Evolutionary conservation across 2,888 invertebrate genomes (phyloP).

Genomic region (Ichneumoninae sp.): DNA sequence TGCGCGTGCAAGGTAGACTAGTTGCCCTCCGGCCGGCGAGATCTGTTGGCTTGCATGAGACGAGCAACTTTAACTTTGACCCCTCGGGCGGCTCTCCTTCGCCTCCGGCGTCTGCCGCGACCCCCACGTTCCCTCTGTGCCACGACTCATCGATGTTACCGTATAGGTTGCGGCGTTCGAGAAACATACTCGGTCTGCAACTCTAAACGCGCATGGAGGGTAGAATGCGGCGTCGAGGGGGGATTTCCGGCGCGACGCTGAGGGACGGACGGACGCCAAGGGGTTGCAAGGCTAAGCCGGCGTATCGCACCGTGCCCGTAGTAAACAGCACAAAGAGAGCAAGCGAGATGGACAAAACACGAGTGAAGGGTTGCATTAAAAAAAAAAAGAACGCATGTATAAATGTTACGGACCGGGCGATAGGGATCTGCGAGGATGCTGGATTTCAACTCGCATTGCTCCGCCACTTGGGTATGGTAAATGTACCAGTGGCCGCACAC

Average conservation of each 20-base stretch:
- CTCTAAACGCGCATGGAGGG: slow-evolving; percentile 19
- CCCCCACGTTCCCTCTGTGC: slow-evolving; percentile 20
- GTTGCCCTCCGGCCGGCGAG: too few relatives aligned
- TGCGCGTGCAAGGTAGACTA: too few relatives aligned
- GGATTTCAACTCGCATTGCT: slow-evolving; percentile 27
- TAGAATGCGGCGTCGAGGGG: slow-evolving; percentile 2
- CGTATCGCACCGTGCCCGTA: slow-evolving; percentile 18
- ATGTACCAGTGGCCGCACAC: too few relatives aligned
- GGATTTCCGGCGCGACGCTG: slow-evolving; percentile 39
- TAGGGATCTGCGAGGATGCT: slow-evolving; percentile 29
- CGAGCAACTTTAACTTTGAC: slow-evolving; percentile 55
- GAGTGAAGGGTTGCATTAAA: slow-evolving; percentile 1
- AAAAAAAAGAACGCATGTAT: slow-evolving; percentile 17
- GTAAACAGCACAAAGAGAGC: slow-evolving; percentile 41
- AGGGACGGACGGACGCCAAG: neutral
- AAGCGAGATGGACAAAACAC: slow-evolving; percentile 39
- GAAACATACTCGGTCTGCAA: slow-evolving; percentile 18
- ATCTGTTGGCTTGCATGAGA: slow-evolving; percentile 2
- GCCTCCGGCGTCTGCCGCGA: slow-evolving; percentile 20
- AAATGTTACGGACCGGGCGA: slow-evolving; percentile 39
- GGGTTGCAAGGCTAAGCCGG: slow-evolving; percentile 34
- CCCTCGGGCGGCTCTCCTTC: slow-evolving; percentile 38
- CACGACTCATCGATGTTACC: slow-evolving; percentile 25
- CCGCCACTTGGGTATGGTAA: neutral
- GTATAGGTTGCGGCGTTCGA: neutral